phyloP scores from a whole-genome alignment of 2,888 invertebrate genomes.

The Dryadula phaetusa region DNA sequence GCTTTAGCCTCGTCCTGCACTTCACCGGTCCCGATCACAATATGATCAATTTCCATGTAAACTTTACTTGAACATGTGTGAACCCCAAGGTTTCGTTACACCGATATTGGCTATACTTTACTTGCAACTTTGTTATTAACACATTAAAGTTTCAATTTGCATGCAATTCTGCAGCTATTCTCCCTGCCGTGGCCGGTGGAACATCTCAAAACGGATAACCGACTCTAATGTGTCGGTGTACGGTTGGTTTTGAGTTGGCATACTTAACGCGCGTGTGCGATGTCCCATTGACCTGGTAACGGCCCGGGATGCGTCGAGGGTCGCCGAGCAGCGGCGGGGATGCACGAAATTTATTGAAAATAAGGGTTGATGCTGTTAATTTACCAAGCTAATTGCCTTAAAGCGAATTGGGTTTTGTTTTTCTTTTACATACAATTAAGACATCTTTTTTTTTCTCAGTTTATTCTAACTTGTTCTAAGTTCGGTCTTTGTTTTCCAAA shows the following conservation, averaged over 20 bases:
- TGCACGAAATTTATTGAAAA: slow-evolving; percentile 12
- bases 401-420: background rate
- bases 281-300: slow-evolving; percentile 56
- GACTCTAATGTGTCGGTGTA: background rate
- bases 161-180: slow-evolving; percentile 13
- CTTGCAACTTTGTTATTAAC: background rate
- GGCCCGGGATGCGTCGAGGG: slow-evolving; percentile 46
- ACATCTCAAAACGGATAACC: slow-evolving; percentile 1
- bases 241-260: slow-evolving; percentile 11
- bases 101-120: background rate
- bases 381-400: background rate
- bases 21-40: background rate
- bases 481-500: no score
- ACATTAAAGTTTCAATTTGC: slow-evolving; percentile 23
- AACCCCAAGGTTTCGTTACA: background rate
- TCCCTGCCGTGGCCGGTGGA: slow-evolving; percentile 5
- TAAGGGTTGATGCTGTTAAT: background rate
- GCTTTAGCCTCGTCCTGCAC: slow-evolving; percentile 10
- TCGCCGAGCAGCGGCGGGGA: slow-evolving; percentile 25
- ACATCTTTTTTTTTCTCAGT: no score
- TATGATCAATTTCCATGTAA: background rate
- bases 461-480: no score
- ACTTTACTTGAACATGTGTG: background rate
- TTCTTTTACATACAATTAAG: background rate
- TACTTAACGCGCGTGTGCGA: slow-evolving; percentile 51